Conservation (phyloP, 2,888 invertebrate genomes). For the Mythimna lalbum region DNA sequence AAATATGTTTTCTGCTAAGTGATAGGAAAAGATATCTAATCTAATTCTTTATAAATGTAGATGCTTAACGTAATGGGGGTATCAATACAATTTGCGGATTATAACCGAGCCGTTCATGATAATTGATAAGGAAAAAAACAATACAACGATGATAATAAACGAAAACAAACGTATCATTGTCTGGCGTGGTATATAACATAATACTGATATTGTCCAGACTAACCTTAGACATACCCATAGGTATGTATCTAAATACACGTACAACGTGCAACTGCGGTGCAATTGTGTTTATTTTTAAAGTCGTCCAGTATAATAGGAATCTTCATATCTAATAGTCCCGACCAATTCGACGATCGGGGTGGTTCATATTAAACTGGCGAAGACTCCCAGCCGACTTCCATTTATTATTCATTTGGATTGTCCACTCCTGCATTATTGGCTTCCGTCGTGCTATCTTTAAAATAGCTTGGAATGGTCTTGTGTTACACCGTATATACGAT, state of each 20-base stretch:
- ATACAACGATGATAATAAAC: slow-evolving; percentile 52
- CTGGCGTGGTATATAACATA: slow-evolving; percentile 69
- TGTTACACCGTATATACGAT: slow-evolving; percentile 20
- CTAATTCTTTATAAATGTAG: slow-evolving; percentile 2
- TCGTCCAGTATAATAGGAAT: slow-evolving; percentile 74
- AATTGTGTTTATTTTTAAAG: slow-evolving; percentile 87
- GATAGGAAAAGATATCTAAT: slow-evolving; percentile 35
- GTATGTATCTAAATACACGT: slow-evolving; percentile 53
- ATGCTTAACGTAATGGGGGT: slow-evolving; percentile 17
- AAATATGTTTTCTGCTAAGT: slow-evolving; percentile 11
- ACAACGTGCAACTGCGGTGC: slow-evolving; percentile 78
- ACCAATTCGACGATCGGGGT: slow-evolving; percentile 70
- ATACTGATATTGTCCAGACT: slow-evolving; percentile 71
- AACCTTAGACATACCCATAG: slow-evolving; percentile 60
- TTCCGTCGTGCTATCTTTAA: slow-evolving; percentile 68
- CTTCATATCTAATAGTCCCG: slow-evolving; percentile 61
- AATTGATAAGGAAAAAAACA: slow-evolving; percentile 46
- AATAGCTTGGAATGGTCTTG: slow-evolving; percentile 32
- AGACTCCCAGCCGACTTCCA: slow-evolving; percentile 71
- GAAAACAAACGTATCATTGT: slow-evolving; percentile 60
- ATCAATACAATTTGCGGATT: slow-evolving; percentile 31
- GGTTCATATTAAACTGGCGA: slow-evolving; percentile 80
- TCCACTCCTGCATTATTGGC: slow-evolving; percentile 72
- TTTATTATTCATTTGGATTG: slow-evolving; percentile 80
- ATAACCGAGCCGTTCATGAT: slow-evolving; percentile 20